phyloP scores from a whole-genome alignment of 2,888 invertebrate genomes.

The Palloptera scutellata region DNA sequence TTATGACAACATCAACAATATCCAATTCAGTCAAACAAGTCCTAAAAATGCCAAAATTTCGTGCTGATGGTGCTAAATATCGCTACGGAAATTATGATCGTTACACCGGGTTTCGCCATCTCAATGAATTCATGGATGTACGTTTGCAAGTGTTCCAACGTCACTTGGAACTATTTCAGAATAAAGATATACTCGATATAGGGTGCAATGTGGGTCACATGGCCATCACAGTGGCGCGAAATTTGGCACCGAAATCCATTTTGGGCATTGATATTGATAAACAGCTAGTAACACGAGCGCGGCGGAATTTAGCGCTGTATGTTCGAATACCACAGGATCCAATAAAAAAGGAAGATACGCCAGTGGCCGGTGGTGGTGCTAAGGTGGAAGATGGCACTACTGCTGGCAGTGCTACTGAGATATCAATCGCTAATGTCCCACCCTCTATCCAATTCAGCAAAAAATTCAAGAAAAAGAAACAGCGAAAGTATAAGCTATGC shows the following conservation, averaged over 20 bases:
- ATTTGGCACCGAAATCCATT: slow-evolving; percentile 84
- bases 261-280: slow-evolving; percentile 95
- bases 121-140: slow-evolving; percentile 81
- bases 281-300: slow-evolving; percentile 74
- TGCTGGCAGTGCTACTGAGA: background rate
- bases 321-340: slow-evolving; percentile 55
- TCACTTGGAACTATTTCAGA: slow-evolving; percentile 82
- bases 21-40: slow-evolving; percentile 31
- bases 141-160: slow-evolving; percentile 83
- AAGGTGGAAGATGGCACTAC: background rate
- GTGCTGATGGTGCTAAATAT: slow-evolving; percentile 80
- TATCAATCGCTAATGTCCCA: background rate
- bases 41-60: slow-evolving; percentile 66
- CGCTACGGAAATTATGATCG: slow-evolving; percentile 97
- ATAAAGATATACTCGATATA: slow-evolving; percentile 93
- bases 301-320: slow-evolving; percentile 60
- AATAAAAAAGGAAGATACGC: slow-evolving; percentile 27
- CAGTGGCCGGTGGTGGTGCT: slow-evolving; percentile 8
- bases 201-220: slow-evolving; percentile 98
- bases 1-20: slow-evolving; percentile 20
- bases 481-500: slow-evolving; percentile 13
- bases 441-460: background rate
- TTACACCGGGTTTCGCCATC: slow-evolving; percentile 94
- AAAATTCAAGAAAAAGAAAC: slow-evolving; percentile 8
- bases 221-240: slow-evolving; percentile 87